Base-by-base conservation (phyloP, 2,888 invertebrate genomes). In the Notocelia uddmanniana region DNA sequence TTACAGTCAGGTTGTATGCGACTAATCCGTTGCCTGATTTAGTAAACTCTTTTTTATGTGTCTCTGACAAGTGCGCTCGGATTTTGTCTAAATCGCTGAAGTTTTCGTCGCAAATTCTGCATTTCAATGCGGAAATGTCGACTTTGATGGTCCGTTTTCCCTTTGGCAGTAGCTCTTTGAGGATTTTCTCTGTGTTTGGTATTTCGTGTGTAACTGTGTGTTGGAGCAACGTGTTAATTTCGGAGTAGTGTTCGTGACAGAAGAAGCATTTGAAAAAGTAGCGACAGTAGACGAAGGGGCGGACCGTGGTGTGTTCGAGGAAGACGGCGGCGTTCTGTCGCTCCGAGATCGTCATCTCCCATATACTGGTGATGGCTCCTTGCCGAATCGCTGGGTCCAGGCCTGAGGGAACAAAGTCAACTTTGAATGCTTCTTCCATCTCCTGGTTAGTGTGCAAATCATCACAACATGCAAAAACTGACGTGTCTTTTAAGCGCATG, bases 241-340 rank as follows among this genome's bases (percentile, higher is more conserved):
- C 89, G 0, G 85, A 78, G 68, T 82, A 86, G 18, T 87, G 85
- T 76, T 89, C 83, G 13, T 80, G 80, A 69, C 90, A 90, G 77
- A 84, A 90, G 79, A 91, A 90, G 68, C 91, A 91, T 76, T 90
- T 89, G 78, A 87, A 90, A 78, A 81, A 88, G 72, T 89, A 88
- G 77, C 89, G 78, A 77, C 89, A 89, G 80, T 89, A 90, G 13
- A 89, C 82, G 76, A 91, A 91, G 0, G 91, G 91, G 57, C 68
- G 80, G 0, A 80, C 86, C 13, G 90, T 89, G 0, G 86, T 87
- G 75, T 81, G 78, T 69, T 85, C 87, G 37, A 91, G 76, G 45
- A 90, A 78, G 2, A 81, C 74, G 0, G 89, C 86, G 0, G 89
- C 91, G 74, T 91, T 91, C 63, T 85, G 85, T 68, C 90, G 75